These are phyloP conservation scores for Allobates femoralis DNA, from an alignment of 2,797 vertebrate species.

Conservation along the genomic window DNA sequence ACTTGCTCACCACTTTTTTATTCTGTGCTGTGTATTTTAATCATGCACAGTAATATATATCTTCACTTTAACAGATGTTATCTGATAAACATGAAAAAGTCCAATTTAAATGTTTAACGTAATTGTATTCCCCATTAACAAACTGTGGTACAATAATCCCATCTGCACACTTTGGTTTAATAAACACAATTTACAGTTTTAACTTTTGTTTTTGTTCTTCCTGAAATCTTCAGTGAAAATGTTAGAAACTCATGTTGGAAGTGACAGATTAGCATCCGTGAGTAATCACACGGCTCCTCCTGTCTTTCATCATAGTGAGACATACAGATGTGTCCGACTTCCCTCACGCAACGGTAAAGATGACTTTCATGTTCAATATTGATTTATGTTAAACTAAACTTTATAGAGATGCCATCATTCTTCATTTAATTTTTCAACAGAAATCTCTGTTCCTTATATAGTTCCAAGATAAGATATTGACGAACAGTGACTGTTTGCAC, in stretches of 20 bases:
- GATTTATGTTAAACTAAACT: not conserved
- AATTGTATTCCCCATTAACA: not conserved
- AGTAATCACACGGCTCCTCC: not conserved
- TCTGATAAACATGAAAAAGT: not conserved
- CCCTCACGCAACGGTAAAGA: constrained; percentile 5
- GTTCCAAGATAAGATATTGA: no score
- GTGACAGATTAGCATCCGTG: constrained; percentile 29
- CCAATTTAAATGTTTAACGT: not conserved
- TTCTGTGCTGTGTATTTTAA: not conserved
- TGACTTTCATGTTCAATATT: constrained; percentile 22
- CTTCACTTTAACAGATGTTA: not conserved
- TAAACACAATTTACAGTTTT: constrained; percentile 7
- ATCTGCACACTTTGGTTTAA: not conserved
- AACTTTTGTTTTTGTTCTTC: not conserved
- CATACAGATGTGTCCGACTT: constrained; percentile 9
- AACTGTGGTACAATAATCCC: not conserved
- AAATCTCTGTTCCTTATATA: not conserved
- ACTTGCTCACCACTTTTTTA: not conserved
- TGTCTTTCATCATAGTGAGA: constrained; percentile 39
- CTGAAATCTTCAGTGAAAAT: not conserved
- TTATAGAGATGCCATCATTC: constrained; percentile 3
- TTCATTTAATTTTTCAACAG: not conserved
- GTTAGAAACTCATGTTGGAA: not conserved
- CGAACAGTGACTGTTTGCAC: no score
- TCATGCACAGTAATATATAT: not conserved